Conservation (phyloP, 2,797 vertebrate species). For the Novumbra hubbsi region DNA sequence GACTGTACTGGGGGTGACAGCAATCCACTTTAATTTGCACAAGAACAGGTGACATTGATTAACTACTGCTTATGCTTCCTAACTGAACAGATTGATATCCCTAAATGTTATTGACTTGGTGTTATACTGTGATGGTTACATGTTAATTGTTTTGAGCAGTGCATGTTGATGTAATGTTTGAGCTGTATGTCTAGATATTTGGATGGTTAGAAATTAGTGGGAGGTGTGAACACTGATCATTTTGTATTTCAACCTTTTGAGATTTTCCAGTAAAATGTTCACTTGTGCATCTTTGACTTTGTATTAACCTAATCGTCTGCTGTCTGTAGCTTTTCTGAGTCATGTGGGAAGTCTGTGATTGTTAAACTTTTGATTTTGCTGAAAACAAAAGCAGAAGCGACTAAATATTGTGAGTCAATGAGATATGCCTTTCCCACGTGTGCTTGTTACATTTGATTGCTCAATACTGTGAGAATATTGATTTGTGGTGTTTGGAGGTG, state of each 20-base stretch:
- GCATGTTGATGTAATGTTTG: constrained; percentile 19
- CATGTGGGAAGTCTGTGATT: background rate
- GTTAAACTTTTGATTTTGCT: background rate
- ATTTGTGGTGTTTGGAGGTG: background rate
- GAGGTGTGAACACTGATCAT: constrained; percentile 18
- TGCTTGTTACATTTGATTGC: background rate
- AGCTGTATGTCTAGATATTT: constrained; percentile 16
- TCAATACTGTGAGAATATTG: background rate
- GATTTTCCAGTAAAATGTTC: background rate
- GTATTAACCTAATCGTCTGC: constrained; percentile 18
- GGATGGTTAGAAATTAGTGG: constrained; percentile 13
- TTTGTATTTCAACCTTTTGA: constrained; percentile 26
- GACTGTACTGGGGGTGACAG: too few relatives aligned
- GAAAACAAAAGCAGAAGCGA: background rate
- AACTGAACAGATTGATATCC: too few relatives aligned
- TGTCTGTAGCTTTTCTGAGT: background rate
- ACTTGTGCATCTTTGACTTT: constrained; percentile 33
- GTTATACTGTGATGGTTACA: too few relatives aligned
- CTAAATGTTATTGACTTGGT: too few relatives aligned
- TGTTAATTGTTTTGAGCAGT: too few relatives aligned
- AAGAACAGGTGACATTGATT: too few relatives aligned
- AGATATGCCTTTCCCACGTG: background rate
- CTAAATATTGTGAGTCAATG: background rate
- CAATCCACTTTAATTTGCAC: too few relatives aligned
- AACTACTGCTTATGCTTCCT: too few relatives aligned